Conservation (phyloP, 2,888 invertebrate species). For the Cryptops parisi region DNA sequence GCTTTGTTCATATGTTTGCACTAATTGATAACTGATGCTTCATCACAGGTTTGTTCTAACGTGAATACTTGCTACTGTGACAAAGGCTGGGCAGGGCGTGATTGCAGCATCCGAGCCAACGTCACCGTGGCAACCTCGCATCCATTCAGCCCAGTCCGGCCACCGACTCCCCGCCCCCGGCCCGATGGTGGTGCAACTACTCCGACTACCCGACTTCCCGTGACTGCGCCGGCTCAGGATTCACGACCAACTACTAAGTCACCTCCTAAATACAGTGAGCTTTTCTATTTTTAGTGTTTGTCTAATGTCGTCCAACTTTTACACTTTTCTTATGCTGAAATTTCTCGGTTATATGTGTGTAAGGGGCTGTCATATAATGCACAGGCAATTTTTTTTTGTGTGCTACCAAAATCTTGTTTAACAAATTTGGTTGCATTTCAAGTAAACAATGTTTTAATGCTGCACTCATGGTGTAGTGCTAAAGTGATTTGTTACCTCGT, state of each 20-base stretch:
- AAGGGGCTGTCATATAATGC: too few species aligned
- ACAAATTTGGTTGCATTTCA: too few species aligned
- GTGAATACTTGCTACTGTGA: constrained; percentile 82
- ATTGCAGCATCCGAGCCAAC: constrained; percentile 65
- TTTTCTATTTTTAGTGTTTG: not conserved
- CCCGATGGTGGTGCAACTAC: constrained; percentile 32
- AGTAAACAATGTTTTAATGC: too few species aligned
- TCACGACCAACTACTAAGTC: constrained; percentile 4
- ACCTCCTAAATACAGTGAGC: constrained; percentile 22
- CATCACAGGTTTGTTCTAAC: constrained; percentile 89
- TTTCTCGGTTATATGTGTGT: too few species aligned
- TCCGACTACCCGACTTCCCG: constrained; percentile 6
- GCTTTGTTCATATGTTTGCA: constrained; percentile 17
- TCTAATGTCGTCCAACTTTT: too few species aligned
- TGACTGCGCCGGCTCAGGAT: constrained; percentile 1
- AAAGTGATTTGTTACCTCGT: too few species aligned
- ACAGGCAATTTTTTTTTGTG: too few species aligned
- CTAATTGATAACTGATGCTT: too few species aligned
- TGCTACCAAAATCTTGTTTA: too few species aligned
- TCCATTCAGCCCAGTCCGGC: constrained; percentile 2
- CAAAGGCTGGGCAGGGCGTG: constrained; percentile 70
- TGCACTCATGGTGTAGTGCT: too few species aligned
- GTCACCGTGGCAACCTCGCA: constrained; percentile 27
- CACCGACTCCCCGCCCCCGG: constrained; percentile 19
- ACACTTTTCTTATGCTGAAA: too few species aligned